These are phyloP conservation scores for Tachina grossa DNA, from an alignment of 2,888 invertebrate species.

Conservation along the genomic window DNA sequence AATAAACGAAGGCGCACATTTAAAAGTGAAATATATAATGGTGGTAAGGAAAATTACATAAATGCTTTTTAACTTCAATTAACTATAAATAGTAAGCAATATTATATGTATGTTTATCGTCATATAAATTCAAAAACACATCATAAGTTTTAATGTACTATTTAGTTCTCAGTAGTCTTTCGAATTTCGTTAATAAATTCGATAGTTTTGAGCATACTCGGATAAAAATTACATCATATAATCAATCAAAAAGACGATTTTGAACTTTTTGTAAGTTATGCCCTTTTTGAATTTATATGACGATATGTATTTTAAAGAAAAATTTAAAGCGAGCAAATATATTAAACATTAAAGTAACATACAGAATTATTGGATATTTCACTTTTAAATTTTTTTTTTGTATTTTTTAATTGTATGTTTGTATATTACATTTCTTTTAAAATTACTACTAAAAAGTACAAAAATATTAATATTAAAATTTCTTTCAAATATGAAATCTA, in stretches of 20 bases:
- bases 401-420: slow-evolving; percentile 62
- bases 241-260: no score
- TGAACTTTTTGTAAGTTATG: no score
- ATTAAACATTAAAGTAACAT: not conserved
- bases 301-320: not conserved
- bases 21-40: slow-evolving; percentile 28
- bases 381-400: slow-evolving; percentile 22
- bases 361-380: slow-evolving; percentile 15
- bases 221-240: no score
- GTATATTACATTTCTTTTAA: slow-evolving; percentile 48
- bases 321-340: slow-evolving; percentile 13
- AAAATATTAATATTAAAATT: slow-evolving; percentile 68
- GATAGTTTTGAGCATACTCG: no score
- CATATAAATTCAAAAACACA: no score
- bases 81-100: not conserved
- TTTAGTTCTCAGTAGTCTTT: no score
- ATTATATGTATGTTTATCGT: no score
- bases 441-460: slow-evolving; percentile 52
- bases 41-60: slow-evolving; percentile 1
- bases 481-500: slow-evolving; percentile 78
- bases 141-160: no score
- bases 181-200: no score
- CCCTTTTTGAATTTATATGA: no score
- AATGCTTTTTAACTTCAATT: slow-evolving; percentile 6
- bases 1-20: not conserved